These are phyloP conservation scores for Charaxes varanes DNA, from an alignment of 1,140 invertebrate species.

Conservation along the genomic window DNA sequence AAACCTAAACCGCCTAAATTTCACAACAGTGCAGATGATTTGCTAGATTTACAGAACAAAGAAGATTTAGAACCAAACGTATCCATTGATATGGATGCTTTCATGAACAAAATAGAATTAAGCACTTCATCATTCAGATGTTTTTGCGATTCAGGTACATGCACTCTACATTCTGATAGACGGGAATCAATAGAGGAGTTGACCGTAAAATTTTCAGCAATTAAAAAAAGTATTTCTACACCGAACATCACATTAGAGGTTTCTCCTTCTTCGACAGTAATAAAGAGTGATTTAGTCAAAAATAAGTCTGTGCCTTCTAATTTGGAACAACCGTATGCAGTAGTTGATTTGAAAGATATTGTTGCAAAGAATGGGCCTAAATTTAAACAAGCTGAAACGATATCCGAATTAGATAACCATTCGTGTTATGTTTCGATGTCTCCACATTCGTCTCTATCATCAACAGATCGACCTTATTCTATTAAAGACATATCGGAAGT, in stretches of 20 bases:
- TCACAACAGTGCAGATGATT: slow-evolving; percentile 63
- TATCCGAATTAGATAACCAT: slow-evolving; percentile 14
- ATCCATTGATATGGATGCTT: slow-evolving; percentile 42
- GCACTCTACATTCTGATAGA: slow-evolving; percentile 51
- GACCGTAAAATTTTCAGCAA: slow-evolving; percentile 59
- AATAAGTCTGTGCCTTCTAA: slow-evolving; percentile 52
- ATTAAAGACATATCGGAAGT: slow-evolving; percentile 62
- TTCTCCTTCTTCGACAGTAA: slow-evolving; percentile 43
- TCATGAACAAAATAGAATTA: slow-evolving; percentile 42
- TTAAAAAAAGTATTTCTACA: slow-evolving; percentile 65
- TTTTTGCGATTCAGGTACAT: slow-evolving; percentile 56
- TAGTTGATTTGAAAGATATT: slow-evolving; percentile 42
- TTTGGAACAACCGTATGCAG: slow-evolving; percentile 57
- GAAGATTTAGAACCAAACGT: slow-evolving; percentile 40
- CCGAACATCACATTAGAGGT: slow-evolving; percentile 54
- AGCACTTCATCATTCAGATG: slow-evolving; percentile 54
- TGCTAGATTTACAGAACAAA: slow-evolving; percentile 35
- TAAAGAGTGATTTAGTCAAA: slow-evolving; percentile 38
- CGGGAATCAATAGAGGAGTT: slow-evolving; percentile 40
- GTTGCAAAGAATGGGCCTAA: slow-evolving; percentile 29
- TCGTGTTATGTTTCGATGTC: slow-evolving; percentile 36
- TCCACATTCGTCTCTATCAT: slow-evolving; percentile 41
- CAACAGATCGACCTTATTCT: slow-evolving; percentile 48
- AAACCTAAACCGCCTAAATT: slow-evolving; percentile 46
- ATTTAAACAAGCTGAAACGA: slow-evolving; percentile 13